A percentile compares a stretch with the other conserved stretches of the same genome.
Conservation (phyloP, 2,797 vertebrate species). For the Erethizon dorsatum region DNA sequence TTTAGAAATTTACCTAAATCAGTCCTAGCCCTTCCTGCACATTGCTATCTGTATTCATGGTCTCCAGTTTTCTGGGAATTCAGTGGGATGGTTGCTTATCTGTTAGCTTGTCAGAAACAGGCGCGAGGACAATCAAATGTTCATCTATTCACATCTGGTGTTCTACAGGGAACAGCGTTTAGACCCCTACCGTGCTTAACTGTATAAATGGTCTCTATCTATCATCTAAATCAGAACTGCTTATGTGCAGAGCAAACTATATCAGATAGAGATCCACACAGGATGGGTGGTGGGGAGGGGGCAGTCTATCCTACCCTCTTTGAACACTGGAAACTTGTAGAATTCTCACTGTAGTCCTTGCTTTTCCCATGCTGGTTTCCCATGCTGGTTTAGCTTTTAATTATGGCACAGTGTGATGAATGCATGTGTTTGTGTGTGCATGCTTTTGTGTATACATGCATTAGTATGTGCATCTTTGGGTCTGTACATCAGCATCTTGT, state of each 20-base stretch:
- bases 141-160: constrained; percentile 90
- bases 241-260: constrained; percentile 85
- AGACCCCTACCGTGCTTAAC: constrained; percentile 90
- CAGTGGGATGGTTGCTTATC: constrained; percentile 89
- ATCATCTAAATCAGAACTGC: constrained; percentile 91
- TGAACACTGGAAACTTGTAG: neutral
- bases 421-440: rapidly evolving
- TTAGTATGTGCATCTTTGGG: neutral
- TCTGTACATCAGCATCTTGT: neutral
- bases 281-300: constrained; percentile 67
- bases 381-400: constrained; percentile 71
- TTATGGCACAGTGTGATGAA: neutral
- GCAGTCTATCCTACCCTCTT: neutral
- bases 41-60: constrained; percentile 87
- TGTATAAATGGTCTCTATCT: constrained; percentile 91
- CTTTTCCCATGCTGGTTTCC: constrained; percentile 71
- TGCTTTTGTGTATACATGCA: rapidly evolving
- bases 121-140: constrained; percentile 90
- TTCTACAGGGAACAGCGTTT: constrained; percentile 89
- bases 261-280: constrained; percentile 81
- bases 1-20: constrained; percentile 91
- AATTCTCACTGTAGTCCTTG: constrained; percentile 72
- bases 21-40: constrained; percentile 87
- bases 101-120: constrained; percentile 91
- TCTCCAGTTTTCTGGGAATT: constrained; percentile 90